Conservation (phyloP, 2,797 vertebrate species). For the Pogonophryne albipinna region DNA sequence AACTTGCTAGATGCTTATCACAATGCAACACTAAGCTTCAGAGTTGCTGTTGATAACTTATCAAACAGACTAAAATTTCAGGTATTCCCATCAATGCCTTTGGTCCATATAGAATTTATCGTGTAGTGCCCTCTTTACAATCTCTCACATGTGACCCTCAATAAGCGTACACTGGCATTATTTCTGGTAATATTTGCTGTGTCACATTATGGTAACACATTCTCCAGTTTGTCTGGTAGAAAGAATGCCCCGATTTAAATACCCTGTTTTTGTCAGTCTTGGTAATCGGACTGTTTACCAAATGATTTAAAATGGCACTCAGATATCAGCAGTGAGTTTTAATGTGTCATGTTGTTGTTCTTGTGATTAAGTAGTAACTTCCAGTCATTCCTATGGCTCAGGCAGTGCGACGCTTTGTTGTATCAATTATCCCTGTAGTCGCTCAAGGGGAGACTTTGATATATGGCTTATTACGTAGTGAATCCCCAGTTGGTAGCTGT, state of each 20-base stretch:
- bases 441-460: conserved; percentile 71
- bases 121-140: not conserved
- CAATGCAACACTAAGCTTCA: not conserved
- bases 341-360: conserved; percentile 47
- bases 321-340: conserved; percentile 34
- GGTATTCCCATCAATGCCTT: too few relatives aligned
- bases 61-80: not conserved
- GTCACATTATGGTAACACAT: not conserved
- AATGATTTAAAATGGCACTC: conserved; percentile 43
- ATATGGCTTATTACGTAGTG: conserved; percentile 54
- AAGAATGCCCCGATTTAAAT: not conserved
- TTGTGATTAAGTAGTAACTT: conserved; percentile 56
- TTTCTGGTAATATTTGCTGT: not conserved
- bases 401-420: conserved; percentile 60
- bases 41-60: not conserved
- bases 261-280: conserved; percentile 26
- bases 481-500: conserved; percentile 48
- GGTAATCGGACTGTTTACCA: conserved; percentile 20
- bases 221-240: not conserved
- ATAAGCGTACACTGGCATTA: not conserved
- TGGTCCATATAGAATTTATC: not conserved
- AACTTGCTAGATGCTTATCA: not conserved
- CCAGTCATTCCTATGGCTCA: conserved; percentile 51
- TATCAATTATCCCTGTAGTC: conserved; percentile 69
- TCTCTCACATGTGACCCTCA: not conserved